Percentiles rank a stretch among this genome's conserved stretches.
Conservation (phyloP, 2,797 vertebrate species). For the Sebastes taczanowskii region DNA sequence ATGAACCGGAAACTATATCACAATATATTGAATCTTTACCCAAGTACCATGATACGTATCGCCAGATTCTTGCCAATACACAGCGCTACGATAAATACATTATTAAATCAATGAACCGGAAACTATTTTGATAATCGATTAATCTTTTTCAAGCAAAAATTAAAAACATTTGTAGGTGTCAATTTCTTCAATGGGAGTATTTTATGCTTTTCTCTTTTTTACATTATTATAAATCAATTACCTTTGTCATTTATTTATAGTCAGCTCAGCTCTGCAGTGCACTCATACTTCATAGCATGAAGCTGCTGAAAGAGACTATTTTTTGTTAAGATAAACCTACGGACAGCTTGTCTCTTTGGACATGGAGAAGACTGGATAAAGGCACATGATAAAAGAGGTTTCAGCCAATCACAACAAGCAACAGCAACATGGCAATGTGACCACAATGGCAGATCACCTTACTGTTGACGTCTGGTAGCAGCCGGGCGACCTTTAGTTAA, state of each 20-base stretch:
- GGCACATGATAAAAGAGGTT: background rate
- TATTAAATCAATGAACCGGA: background rate
- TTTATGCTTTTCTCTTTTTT: too few relatives aligned
- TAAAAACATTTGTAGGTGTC: background rate
- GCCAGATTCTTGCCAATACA: too few relatives aligned
- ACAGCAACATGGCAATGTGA: background rate
- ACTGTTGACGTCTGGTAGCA: background rate
- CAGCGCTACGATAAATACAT: background rate
- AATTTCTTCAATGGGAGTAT: too few relatives aligned
- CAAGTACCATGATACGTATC: too few relatives aligned
- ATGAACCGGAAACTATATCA: too few relatives aligned
- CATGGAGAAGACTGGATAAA: background rate
- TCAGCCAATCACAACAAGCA: background rate
- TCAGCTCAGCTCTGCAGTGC: background rate
- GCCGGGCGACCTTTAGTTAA: background rate
- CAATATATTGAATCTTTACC: too few relatives aligned
- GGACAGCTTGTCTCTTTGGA: conserved; percentile 12
- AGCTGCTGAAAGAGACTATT: background rate
- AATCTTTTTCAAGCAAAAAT: background rate
- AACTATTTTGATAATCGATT: background rate
- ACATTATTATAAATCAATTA: background rate
- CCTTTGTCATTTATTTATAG: background rate
- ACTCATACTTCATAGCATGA: background rate
- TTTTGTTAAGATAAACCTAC: background rate
- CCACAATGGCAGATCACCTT: background rate